phyloP scores from a whole-genome alignment of 2,113 vertebrate genomes.

The Jaculus jaculus region DNA sequence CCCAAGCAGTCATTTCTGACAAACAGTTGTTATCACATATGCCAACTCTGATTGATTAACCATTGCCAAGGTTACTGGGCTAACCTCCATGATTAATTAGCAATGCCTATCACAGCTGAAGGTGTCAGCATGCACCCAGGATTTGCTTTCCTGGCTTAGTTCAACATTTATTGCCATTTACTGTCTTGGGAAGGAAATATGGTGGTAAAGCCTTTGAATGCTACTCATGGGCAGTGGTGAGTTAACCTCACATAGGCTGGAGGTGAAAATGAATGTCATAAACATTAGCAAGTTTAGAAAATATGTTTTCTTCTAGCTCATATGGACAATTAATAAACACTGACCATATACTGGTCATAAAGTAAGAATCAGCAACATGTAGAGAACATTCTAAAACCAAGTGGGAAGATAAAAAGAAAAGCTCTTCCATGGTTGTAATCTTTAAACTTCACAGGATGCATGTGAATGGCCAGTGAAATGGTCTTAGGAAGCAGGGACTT shows the following conservation, averaged over 20 bases:
- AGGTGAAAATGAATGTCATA: background rate
- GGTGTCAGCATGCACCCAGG: background rate
- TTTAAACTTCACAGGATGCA: background rate
- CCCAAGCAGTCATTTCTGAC: slow-evolving; percentile 5
- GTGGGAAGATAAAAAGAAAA: background rate
- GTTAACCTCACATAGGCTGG: background rate
- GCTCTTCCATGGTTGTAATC: background rate
- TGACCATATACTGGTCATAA: background rate
- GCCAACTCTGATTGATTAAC: slow-evolving; percentile 13
- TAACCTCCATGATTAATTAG: background rate
- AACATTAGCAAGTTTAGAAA: background rate
- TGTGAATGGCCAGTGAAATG: no score
- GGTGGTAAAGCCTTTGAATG: background rate
- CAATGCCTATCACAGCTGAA: slow-evolving; percentile 10
- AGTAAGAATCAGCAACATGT: background rate
- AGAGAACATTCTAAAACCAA: background rate
- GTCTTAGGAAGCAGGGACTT: background rate
- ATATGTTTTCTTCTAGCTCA: background rate
- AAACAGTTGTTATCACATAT: background rate
- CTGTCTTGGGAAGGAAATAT: background rate
- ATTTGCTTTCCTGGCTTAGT: background rate
- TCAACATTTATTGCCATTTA: background rate
- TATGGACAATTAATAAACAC: background rate
- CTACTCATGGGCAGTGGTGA: background rate
- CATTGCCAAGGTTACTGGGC: background rate